Conservation (phyloP, 2,113 vertebrate genomes). For the Microcebus tavaratra region DNA sequence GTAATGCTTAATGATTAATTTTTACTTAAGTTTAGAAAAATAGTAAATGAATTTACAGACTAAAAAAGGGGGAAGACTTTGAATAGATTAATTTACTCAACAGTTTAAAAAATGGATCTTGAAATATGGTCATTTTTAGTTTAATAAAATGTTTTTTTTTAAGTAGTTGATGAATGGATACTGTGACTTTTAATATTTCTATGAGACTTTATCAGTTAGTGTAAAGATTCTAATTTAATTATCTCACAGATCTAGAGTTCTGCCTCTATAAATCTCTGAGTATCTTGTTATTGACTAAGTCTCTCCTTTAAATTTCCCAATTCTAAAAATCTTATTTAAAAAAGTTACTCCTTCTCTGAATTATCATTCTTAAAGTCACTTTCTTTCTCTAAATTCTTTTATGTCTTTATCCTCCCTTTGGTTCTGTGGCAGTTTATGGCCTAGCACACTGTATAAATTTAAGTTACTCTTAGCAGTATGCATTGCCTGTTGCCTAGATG, state of each 20-base stretch:
- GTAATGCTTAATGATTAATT: slow-evolving; percentile 24
- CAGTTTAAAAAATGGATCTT: slow-evolving; percentile 8
- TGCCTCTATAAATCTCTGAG: neutral
- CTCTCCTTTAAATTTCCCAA: neutral
- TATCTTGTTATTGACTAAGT: neutral
- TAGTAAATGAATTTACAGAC: neutral
- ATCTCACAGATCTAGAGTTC: neutral
- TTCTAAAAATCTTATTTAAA: neutral
- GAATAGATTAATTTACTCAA: neutral
- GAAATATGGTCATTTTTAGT: slow-evolving; percentile 23
- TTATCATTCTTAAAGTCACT: neutral
- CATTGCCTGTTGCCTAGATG: neutral
- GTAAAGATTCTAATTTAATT: slow-evolving; percentile 32
- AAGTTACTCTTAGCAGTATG: neutral
- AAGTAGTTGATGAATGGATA: neutral
- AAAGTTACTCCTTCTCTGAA: neutral
- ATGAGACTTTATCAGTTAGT: neutral
- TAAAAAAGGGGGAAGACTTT: neutral
- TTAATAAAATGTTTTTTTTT: neutral
- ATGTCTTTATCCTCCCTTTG: neutral
- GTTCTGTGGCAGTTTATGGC: neutral
- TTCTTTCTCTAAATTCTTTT: neutral
- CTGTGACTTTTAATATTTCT: neutral
- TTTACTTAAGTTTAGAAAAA: slow-evolving; percentile 34
- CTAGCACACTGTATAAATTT: neutral